A percentile compares a stretch with the other conserved stretches of the same genome.
Conservation (phyloP, 2,797 vertebrate species). For the Melanogrammus aeglefinus region DNA sequence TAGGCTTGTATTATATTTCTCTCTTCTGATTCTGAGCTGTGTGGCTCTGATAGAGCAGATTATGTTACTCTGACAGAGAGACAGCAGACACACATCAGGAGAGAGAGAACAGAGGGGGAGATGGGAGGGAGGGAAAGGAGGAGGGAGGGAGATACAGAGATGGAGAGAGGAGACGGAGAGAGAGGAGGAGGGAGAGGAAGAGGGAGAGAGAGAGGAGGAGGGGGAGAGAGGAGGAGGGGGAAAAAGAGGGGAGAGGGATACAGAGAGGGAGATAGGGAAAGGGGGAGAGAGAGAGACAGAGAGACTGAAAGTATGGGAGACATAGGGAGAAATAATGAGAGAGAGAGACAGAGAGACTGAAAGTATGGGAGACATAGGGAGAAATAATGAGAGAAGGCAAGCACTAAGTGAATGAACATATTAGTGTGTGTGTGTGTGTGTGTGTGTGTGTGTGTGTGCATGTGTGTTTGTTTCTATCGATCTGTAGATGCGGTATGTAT, state of each 20-base stretch:
- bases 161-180: background rate
- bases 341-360: background rate
- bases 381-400: background rate
- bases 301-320: too few relatives aligned
- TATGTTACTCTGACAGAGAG: constrained; percentile 56
- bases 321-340: too few relatives aligned
- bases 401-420: constrained; percentile 26
- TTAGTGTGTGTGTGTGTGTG: background rate
- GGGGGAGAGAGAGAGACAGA: constrained; percentile 6
- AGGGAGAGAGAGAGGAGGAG: too few relatives aligned
- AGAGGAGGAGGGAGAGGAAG: constrained; percentile 4
- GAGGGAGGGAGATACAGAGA: background rate
- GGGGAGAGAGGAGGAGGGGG: background rate
- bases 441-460: background rate
- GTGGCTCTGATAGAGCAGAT: constrained; percentile 63
- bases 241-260: background rate
- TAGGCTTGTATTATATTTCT: constrained; percentile 74
- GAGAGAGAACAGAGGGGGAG: constrained; percentile 19
- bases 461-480: background rate
- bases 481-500: background rate
- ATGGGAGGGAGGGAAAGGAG: constrained; percentile 1
- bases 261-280: background rate
- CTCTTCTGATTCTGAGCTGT: constrained; percentile 71
- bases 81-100: background rate
- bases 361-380: constrained; percentile 12